Evolutionary conservation across 1,140 invertebrate species (phyloP), one percentile per base, ranked within the genome.

Genomic region (Tenebrio molitor): DNA sequence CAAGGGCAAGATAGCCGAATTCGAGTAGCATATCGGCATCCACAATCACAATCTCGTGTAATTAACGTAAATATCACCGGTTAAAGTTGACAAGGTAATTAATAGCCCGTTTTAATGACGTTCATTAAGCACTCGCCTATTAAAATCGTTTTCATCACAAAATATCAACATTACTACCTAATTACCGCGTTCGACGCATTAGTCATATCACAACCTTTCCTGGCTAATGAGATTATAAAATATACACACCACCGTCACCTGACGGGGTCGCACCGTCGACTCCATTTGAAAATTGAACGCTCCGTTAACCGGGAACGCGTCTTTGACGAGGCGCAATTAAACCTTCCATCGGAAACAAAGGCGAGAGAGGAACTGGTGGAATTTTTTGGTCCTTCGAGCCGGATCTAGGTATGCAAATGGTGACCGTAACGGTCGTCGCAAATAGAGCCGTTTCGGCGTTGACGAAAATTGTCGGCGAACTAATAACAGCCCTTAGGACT

Each of bases 11-110:
- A 1, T 23, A 23, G 19, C 16, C 25, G 25, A 53, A 53, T 1
- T 23, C 23, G 50, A 58, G 44, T 50, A 17, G 19, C 15, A 25
- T 14, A 29, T 29, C 8, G 50, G 21, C 10, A 58, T 29, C 23
- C 25, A 29, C 50, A 15, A 58, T 58, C 50, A 58, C 50, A 29
- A 34, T 53, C 23, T 53, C 16, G 17, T 23, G 23, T 58, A 58
- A 58, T 58, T 29, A 33, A 58, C 23, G 21, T 58, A 58, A 58
- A 58, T 58, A 58, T 58, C 50, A 58, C 23, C 50, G 50, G 50
- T 29, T 58, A 58, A 58, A 58, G 50, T 58, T 58, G 50, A 58
- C 50, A 58, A 58, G 50, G 50, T 58, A 58, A 58, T 58, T 58
- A 58, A 58, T 58, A 58, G 50, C 21, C 50, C 50, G 23, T 25